Base-by-base conservation (phyloP, 2,888 invertebrate species). In the Bombyx huttoni region DNA sequence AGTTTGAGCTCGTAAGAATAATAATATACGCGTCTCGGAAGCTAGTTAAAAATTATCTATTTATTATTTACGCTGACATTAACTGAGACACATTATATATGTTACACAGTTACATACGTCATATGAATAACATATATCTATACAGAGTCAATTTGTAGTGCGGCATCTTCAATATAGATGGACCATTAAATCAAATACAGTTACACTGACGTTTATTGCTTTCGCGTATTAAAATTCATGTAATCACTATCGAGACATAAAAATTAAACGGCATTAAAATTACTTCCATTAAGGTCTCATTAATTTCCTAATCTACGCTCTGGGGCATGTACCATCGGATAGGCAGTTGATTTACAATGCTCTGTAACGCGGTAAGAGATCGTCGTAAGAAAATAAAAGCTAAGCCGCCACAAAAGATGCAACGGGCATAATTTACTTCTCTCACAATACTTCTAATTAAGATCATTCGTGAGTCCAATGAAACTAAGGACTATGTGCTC, bases 371-470 rank as follows among this genome's bases (percentile, higher is more conserved):
- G 50, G 50, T 14, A 35, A 10, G 40, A 35, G 24, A 47, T 13
- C 46, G 40, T 51, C 54, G 56, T 55, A 53, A 33, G 34, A 24
- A 13, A 47, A 51, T 35, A 46, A 51, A 51, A 49, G 47, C 33
- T 46, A 51, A 49, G 56, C 55, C 55, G 52, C 47, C 64, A 72
- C 74, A 73, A 76, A 75, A 73, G 76, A 68, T 57, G 65, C 73
- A 64, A 68, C 68, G 63, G 66, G 62, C 70, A 79, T 85, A 81
- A 81, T 80, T 84, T 83, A 83, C 77, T 65, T 73, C 72, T 70
- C 68, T 58, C 71, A 87, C 85, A 86, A 86, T 85, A 78, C 81
- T 82, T 85, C 84, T 87, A 85, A 87, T 86, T 86, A 86, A 85
- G 87, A 84, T 84, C 82, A 82, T 80, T 80, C 83, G 81, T 81